Base-by-base conservation (phyloP, 2,888 invertebrate genomes). In the Colletes collaris region DNA sequence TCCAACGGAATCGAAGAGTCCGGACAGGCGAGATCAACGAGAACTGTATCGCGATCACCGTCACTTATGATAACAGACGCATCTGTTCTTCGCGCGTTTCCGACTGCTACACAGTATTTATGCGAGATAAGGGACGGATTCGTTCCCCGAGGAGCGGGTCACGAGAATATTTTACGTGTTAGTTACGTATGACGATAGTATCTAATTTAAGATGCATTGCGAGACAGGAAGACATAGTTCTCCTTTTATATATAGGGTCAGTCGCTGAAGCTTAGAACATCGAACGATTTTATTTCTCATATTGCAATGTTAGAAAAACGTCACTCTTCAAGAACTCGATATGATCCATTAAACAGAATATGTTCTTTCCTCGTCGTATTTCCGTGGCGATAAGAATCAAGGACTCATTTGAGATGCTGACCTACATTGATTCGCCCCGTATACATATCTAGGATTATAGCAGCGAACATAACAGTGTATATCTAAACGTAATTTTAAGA, bases 81-180 rank as follows among this genome's bases (percentile, higher is more conserved):
- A 75, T 66, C 63, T 64, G 72, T 74, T 27, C 79, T 73, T 75
- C 67, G 52, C 56, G 72, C 56, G 76, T 78, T 83, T 73, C 75
- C 59, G 81, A 86, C 60, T 78, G 83, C 65, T 83, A 75, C 72
- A 83, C 86, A 86, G 86, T 86, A 86, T 78, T 78, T 70, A 70
- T 73, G 44, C 19, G 71, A 77, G 70, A 67, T 62, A 59, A 63
- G 44, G 58, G 73, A 70, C 60, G 27, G 53, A 40, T 76, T 52
- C 40, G 52, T 76, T 63, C 52, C 37, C 13, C n/a, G 46, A n/a
- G 27, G 11, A 4, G 19, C 13, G 37, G 27, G 59, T 60, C 49
- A 27, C 59, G 50, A 50, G 59, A 64, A 70, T 50, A 46, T 10
- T 46, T 46, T 8, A 46, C 44, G 44, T 11, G 11, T 13, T 79